Evolutionary conservation across 2,113 vertebrate genomes (phyloP), one percentile per base, ranked within the genome.

Genomic region (Sinocyclocheilus anshuiensis): DNA sequence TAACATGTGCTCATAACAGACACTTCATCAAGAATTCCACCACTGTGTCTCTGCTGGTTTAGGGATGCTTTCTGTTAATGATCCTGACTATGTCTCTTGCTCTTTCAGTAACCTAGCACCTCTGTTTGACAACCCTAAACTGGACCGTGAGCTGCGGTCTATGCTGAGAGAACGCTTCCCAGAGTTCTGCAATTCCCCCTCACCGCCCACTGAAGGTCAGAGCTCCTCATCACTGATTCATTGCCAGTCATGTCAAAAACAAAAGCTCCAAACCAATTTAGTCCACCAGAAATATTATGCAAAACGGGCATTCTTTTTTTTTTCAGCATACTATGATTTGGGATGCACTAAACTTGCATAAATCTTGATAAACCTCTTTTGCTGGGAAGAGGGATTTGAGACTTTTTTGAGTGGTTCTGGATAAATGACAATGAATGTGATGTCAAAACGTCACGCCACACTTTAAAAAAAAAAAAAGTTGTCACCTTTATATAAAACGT

Each of bases 111-210:
- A 97, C 77, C 89, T 99, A 79, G 97, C 97, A 77, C 98, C 98
- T 0, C 93, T 99, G 16, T 99, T 99, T 0, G 97, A 99, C 93
- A 99, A 99, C 86, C 98, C 98, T 50, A 99, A 99, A 39, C 90
- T 99, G 95, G 98, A 99, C 92, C 95, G 97, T 45, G 98, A 99
- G 90, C 95, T 99, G 20, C 95, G 98, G 0, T 96, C 98, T 1
- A 99, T 99, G 97, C 92, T 99, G 69, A 91, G 97, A 90, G 98
- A 99, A 90, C 97, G 98, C 29, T 99, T 99, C 91, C 98, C 98
- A 0, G 98, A 99, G 89, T 99, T 99, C 94, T 99, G 97, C 93
- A 97, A 96, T 80, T 97, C 97, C 0, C 98, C 98, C 2, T 99
- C 97, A 0, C 97, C 97, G 0, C 97, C 97, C 1, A 96, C 97